Evolutionary conservation across 2,113 vertebrate species (phyloP).

Genomic region (Cinclus mexicanus): DNA sequence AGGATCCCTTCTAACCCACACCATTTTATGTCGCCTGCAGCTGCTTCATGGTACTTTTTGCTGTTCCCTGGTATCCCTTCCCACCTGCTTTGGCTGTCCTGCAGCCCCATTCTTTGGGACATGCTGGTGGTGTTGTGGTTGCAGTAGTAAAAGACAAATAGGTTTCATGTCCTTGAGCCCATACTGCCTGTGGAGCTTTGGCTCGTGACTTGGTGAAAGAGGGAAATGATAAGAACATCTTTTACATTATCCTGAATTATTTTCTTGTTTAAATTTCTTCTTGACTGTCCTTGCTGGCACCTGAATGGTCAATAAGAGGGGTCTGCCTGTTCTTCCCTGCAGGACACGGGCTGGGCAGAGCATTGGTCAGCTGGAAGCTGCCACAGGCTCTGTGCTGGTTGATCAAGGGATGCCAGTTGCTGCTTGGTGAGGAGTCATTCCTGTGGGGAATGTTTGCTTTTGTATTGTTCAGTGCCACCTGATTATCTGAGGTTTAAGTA

Average conservation of each 20-base stretch:
- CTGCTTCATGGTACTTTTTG: background rate
- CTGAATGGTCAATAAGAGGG: background rate
- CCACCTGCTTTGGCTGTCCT: background rate
- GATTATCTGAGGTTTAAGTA: background rate
- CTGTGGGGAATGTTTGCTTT: background rate
- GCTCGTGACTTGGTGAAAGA: accelerated
- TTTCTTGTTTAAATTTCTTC: background rate
- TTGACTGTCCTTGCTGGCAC: background rate
- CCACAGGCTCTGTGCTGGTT: background rate
- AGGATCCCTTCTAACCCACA: background rate
- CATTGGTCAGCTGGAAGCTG: background rate
- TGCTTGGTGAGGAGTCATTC: background rate
- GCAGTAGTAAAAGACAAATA: background rate
- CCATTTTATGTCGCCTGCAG: background rate
- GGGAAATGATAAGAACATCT: background rate
- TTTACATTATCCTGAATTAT: background rate
- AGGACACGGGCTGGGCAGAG: background rate
- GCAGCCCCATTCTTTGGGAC: background rate
- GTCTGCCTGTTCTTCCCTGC: background rate
- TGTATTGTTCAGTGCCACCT: background rate
- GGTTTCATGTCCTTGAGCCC: background rate
- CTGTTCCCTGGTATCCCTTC: background rate
- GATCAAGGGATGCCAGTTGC: background rate
- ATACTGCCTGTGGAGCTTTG: background rate
- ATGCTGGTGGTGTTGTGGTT: background rate